Percentiles rank a stretch among this genome's conserved stretches.
Evolutionary conservation across 2,797 vertebrate species (phyloP).

Genomic region (Sebastes trivittatus): DNA sequence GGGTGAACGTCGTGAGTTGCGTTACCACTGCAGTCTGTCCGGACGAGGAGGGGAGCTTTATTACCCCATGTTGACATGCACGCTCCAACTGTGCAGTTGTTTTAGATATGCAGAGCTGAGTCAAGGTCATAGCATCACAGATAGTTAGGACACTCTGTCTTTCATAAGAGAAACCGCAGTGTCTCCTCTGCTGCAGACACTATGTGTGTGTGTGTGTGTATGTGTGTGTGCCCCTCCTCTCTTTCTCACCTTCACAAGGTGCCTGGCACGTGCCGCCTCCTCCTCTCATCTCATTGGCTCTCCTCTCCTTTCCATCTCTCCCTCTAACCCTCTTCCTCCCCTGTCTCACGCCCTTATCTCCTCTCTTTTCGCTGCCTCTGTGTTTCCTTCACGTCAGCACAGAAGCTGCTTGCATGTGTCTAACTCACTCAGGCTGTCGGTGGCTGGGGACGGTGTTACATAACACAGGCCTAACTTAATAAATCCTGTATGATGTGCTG

Average conservation of each 20-base stretch:
- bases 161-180: conserved; percentile 9
- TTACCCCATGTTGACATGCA: not conserved
- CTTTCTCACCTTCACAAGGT: not conserved
- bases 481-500: conserved; percentile 54
- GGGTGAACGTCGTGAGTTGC: conserved; percentile 9
- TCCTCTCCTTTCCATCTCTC: not conserved
- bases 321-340: not conserved
- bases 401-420: conserved; percentile 36
- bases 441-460: conserved; percentile 24
- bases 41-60: not conserved
- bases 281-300: conserved; percentile 4
- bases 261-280: not conserved
- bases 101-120: not conserved
- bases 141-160: conserved; percentile 20
- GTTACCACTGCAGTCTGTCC: conserved; percentile 7
- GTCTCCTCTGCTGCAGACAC: conserved; percentile 28
- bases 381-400: conserved; percentile 20
- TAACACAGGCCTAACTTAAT: conserved; percentile 53
- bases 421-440: not conserved
- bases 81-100: not conserved
- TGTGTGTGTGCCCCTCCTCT: not conserved
- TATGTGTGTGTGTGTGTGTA: not conserved
- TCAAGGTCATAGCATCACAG: conserved; percentile 1
- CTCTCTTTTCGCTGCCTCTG: not conserved
- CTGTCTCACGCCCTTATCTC: not conserved